A percentile compares a stretch with the other conserved stretches of the same genome.
These are phyloP conservation scores for Conomelus anceps DNA, from an alignment of 2,888 invertebrate species.

Conservation along the genomic window DNA sequence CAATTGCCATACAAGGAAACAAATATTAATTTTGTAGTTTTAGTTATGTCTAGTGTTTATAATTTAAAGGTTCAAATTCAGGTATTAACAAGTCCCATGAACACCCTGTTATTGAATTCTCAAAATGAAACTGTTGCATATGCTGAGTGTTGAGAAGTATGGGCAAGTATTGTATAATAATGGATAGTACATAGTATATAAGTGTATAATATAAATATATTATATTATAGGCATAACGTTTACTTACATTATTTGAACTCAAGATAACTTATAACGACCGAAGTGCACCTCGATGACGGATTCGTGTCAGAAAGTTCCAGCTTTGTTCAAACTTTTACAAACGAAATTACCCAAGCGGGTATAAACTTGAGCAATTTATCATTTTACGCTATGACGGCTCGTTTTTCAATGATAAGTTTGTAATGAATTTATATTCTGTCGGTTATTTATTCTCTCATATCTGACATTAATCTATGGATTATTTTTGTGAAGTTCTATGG, in stretches of 20 bases:
- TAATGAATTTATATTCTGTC: not conserved
- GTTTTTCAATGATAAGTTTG: not conserved
- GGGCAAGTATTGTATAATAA: no score
- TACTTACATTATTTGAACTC: no score
- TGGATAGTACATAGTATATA: no score
- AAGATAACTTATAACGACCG: not conserved
- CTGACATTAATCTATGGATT: not conserved
- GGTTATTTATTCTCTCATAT: not conserved
- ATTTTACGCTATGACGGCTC: not conserved
- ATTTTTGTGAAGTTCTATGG: not conserved
- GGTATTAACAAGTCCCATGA: no score
- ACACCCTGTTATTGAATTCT: no score
- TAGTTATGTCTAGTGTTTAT: no score
- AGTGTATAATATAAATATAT: not conserved
- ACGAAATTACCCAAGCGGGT: not conserved
- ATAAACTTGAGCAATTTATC: not conserved
- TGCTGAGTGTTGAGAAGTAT: no score
- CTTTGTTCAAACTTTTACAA: not conserved
- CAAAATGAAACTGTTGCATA: no score
- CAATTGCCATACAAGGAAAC: no score
- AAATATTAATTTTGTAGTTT: no score
- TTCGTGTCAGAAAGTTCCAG: not conserved
- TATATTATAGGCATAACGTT: no score
- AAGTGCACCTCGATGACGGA: not conserved
- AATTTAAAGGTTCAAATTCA: no score